phyloP scores from a whole-genome alignment of 2,888 invertebrate species.

The Pachycephus smyrnensis region DNA sequence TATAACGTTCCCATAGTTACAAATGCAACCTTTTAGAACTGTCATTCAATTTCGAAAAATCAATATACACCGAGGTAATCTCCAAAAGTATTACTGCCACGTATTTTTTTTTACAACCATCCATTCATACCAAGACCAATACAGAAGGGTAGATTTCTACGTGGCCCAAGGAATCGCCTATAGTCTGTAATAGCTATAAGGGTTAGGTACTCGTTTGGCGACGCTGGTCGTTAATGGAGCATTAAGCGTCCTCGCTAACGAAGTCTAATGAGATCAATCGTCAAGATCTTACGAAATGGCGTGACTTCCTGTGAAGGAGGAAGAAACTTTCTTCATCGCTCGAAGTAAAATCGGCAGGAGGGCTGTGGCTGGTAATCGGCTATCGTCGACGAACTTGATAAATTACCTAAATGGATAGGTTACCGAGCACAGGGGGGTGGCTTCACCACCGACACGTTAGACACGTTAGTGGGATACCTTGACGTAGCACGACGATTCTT shows the following conservation, averaged over 20 bases:
- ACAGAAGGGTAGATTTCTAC: neutral
- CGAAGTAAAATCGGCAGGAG: neutral
- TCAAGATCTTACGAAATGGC: slow-evolving; percentile 10
- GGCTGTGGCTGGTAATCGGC: neutral
- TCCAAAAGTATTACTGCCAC: neutral
- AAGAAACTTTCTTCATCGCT: neutral
- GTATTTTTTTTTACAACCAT: neutral
- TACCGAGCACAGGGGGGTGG: neutral
- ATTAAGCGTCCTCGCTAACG: slow-evolving; percentile 5
- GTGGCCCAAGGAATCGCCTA: neutral
- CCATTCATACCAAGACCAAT: neutral
- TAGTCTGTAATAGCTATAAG: neutral
- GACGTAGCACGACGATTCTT: slow-evolving; percentile 34
- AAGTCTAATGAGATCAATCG: slow-evolving; percentile 19
- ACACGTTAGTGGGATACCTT: neutral
- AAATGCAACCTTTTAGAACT: neutral
- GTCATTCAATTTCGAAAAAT: no score
- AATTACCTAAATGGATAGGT: neutral
- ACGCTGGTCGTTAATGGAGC: slow-evolving; percentile 1
- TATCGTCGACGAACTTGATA: neutral
- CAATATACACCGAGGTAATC: neutral
- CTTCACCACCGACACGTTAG: neutral
- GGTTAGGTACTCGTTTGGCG: neutral
- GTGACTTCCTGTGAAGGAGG: neutral
- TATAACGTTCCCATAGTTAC: neutral